These are phyloP conservation scores for Drosophila mulleri DNA, from an alignment of 2,888 invertebrate genomes.

Conservation along the genomic window DNA sequence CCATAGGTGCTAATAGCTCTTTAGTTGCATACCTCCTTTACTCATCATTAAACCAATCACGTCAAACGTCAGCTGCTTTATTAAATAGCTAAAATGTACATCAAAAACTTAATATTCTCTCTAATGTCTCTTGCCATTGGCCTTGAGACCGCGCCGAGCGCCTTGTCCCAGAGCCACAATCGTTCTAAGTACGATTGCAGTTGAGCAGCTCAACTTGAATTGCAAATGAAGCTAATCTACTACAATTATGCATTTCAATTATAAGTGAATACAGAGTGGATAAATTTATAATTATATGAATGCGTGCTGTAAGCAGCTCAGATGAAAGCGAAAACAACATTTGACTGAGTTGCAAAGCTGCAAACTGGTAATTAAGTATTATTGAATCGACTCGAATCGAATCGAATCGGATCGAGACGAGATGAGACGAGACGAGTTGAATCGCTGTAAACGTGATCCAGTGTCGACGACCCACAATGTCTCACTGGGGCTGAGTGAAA, in stretches of 20 bases:
- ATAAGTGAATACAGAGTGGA: neutral
- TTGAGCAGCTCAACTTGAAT: neutral
- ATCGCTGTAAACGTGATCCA: constrained; percentile 41
- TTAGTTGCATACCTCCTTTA: neutral
- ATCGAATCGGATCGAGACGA: neutral
- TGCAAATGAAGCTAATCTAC: neutral
- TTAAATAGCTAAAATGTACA: neutral
- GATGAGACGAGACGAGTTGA: neutral
- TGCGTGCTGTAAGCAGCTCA: constrained; percentile 15
- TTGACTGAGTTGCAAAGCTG: neutral
- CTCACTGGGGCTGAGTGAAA: constrained; percentile 21
- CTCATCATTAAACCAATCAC: too few species aligned
- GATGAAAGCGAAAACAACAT: constrained; percentile 47
- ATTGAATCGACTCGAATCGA: constrained; percentile 1
- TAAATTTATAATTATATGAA: neutral
- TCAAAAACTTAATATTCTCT: neutral
- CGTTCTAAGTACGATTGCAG: neutral
- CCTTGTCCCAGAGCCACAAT: neutral
- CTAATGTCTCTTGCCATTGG: neutral
- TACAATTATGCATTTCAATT: neutral
- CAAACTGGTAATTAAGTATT: neutral
- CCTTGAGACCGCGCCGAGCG: neutral
- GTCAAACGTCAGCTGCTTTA: too few species aligned
- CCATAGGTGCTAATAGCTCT: too few species aligned
- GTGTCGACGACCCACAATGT: constrained; percentile 32